Base-by-base conservation (phyloP, 37 sponge, comb jelly and placozoan genomes). In the Haliclona indistincta region DNA sequence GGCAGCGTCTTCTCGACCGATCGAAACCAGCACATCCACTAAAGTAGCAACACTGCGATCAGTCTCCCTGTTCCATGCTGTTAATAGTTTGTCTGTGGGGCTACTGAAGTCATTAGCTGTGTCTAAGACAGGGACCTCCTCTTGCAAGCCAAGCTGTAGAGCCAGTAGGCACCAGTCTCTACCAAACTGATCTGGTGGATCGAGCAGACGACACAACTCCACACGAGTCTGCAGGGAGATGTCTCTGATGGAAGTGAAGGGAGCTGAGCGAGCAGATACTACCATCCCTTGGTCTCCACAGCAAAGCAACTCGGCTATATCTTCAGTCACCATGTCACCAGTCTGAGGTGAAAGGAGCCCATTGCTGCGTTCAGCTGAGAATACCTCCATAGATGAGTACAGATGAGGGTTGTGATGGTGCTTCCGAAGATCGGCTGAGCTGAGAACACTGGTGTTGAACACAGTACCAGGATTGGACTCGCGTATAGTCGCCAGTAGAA, bases 141-240 rank as follows among this genome's bases (percentile, higher is more conserved):
- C 96, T 4, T 71, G 63, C 7, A 91, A 69, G 13, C 83, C 88
- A 19, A 95, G 72, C 58, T 84, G 68, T 32, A 91, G 79, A 20
- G 89, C 82, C 25, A 91, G 74, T 4, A 95, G 84, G 60, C 92
- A 91, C 96, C 92, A 95, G 56, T 95, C 89, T 17, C 87, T 71
- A 2, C 95, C 95, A 65, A 95, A 75, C 2, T 85, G 85, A 61
- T 95, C 77, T 32, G 76, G 85, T 8, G 83, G 84, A 67, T 95
- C 95, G 35, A 95, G 63, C 66, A 91, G 5, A 0, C 81, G 68
- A 66, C 95, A 67, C 67, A 95, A 56, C 42, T 83, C 64, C 32
- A 49, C 34, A 20, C 88, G 73, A 2, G 91, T 71, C 56, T 75
- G 78, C 6, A 56, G 68, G 4, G 85, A 56, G 35, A 91, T 39